phyloP scores from a whole-genome alignment of 2,113 vertebrate genomes.

The Python bivittatus region DNA sequence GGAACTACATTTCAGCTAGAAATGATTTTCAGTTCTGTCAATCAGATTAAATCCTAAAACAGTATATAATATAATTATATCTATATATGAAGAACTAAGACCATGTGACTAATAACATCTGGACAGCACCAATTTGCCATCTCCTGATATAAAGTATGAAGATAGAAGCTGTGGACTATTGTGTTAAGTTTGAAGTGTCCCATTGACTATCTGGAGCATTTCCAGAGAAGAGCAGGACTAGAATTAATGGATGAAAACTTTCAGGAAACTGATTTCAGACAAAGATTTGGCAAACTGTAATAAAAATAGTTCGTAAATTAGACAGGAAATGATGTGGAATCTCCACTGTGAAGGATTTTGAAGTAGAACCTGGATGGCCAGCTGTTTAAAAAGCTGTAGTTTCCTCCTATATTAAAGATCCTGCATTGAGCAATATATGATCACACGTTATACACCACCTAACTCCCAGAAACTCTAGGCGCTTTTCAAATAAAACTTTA shows the following conservation, averaged over 20 bases:
- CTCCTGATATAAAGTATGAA: not conserved
- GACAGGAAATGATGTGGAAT: too few relatives aligned
- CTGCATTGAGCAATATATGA: too few relatives aligned
- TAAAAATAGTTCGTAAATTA: too few relatives aligned
- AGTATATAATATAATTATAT: not conserved
- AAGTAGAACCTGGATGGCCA: too few relatives aligned
- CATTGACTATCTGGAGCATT: not conserved
- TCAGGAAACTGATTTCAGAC: not conserved
- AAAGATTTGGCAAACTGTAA: not conserved
- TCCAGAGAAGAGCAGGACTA: not conserved
- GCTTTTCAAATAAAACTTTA: too few relatives aligned
- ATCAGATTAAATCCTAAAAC: not conserved
- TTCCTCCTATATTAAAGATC: too few relatives aligned
- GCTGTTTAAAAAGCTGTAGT: too few relatives aligned
- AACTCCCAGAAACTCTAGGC: too few relatives aligned
- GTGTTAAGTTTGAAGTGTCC: not conserved
- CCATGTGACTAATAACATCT: not conserved
- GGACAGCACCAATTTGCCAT: not conserved
- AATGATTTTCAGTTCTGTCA: not conserved
- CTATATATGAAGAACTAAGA: not conserved
- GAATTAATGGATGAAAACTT: not conserved
- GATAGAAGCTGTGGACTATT: not conserved
- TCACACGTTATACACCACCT: too few relatives aligned
- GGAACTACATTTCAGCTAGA: not conserved
- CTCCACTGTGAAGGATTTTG: too few relatives aligned